Evolutionary conservation across 1,140 invertebrate species (phyloP).

Genomic region (Homalodisca vitripennis): DNA sequence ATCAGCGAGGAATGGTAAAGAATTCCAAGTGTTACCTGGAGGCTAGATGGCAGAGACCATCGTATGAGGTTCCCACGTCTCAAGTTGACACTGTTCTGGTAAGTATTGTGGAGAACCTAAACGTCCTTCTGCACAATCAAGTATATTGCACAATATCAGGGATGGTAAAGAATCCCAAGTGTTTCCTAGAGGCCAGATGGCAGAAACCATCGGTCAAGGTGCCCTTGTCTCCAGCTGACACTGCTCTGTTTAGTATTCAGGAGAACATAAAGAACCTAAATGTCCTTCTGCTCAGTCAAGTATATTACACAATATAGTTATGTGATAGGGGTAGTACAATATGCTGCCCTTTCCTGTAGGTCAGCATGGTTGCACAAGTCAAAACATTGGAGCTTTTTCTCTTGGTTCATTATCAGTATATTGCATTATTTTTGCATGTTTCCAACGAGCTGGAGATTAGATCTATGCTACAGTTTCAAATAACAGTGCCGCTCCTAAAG

Average conservation of each 20-base stretch:
- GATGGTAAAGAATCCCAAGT: background rate
- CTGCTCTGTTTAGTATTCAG: background rate
- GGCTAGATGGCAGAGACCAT: background rate
- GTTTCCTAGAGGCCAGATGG: background rate
- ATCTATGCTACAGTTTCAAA: too few species aligned
- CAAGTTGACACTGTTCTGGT: conserved; percentile 3
- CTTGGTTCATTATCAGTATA: too few species aligned
- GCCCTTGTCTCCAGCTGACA: background rate
- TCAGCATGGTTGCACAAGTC: too few species aligned
- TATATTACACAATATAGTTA: background rate
- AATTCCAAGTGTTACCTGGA: conserved; percentile 11
- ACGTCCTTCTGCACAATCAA: background rate
- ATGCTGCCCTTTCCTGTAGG: too few species aligned
- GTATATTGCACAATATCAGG: background rate
- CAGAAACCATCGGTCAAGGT: background rate
- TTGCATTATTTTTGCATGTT: too few species aligned
- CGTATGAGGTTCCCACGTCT: background rate
- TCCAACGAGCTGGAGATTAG: too few species aligned
- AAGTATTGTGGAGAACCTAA: background rate
- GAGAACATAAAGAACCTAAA: background rate
- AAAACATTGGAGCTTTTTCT: too few species aligned
- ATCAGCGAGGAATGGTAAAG: background rate
- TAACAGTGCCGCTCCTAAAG: too few species aligned
- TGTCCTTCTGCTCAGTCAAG: background rate
- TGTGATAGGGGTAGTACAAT: too few species aligned